These are phyloP conservation scores for Thelohanellus kitauei DNA, from an alignment of 30 jellyfish, hydroid and myxozoan species.

Conservation along the genomic window DNA sequence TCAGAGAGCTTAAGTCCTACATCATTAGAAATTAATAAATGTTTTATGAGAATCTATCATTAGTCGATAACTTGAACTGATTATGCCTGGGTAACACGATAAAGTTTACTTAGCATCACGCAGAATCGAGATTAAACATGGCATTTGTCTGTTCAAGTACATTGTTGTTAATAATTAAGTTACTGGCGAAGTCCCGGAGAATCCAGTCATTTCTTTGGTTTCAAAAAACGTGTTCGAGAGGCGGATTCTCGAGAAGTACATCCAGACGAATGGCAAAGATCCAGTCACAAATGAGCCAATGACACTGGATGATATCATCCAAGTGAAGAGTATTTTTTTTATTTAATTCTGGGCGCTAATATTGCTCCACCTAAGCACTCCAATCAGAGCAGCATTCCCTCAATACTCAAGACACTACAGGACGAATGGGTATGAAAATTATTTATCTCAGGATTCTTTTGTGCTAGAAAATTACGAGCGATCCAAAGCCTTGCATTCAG, in stretches of 20 bases:
- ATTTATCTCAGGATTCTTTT: too few relatives aligned
- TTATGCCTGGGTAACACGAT: not conserved
- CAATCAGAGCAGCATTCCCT: slow-evolving; percentile 83
- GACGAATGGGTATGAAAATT: slow-evolving; percentile 83
- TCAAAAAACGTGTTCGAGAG: slow-evolving; percentile 68
- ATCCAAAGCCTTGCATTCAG: not conserved
- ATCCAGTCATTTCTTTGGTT: slow-evolving; percentile 63
- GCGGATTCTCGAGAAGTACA: slow-evolving; percentile 46
- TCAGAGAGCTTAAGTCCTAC: too few relatives aligned
- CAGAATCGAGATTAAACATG: slow-evolving; percentile 9
- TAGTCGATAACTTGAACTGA: too few relatives aligned
- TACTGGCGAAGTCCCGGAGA: slow-evolving; percentile 90
- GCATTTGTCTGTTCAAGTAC: slow-evolving; percentile 57
- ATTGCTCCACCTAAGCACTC: slow-evolving; percentile 76
- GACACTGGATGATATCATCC: slow-evolving; percentile 31
- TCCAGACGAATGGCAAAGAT: slow-evolving; percentile 75
- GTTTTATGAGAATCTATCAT: too few relatives aligned
- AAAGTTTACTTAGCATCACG: not conserved
- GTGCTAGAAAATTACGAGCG: too few relatives aligned
- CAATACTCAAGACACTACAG: slow-evolving; percentile 49
- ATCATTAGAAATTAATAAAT: too few relatives aligned
- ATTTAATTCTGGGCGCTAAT: slow-evolving; percentile 19
- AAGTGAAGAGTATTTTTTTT: slow-evolving; percentile 17
- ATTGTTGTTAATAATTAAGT: slow-evolving; percentile 10
- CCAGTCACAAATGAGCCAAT: slow-evolving; percentile 68